Conservation (phyloP, 2,888 invertebrate species). For the Latrodectus hesperus region DNA sequence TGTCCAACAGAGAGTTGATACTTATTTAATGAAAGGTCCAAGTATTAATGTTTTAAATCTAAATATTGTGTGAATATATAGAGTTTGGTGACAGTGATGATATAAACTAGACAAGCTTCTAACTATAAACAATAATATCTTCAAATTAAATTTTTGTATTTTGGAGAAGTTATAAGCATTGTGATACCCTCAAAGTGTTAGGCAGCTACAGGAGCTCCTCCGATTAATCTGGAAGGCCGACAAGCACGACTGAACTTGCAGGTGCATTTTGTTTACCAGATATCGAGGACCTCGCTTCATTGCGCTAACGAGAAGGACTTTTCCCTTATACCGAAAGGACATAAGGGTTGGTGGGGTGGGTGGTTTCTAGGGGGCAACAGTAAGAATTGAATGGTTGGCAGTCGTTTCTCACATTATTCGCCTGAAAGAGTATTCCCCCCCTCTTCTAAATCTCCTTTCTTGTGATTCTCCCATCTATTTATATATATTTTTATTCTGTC, state of each 20-base stretch:
- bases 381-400: conserved; percentile 24
- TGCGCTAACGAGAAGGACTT: conserved; percentile 41
- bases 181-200: too few relatives aligned
- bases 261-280: conserved; percentile 64
- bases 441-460: not conserved
- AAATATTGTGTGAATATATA: too few relatives aligned
- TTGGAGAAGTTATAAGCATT: too few relatives aligned
- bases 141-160: too few relatives aligned
- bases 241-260: conserved; percentile 21
- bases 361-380: not conserved
- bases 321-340: conserved; percentile 17
- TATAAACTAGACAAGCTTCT: too few relatives aligned
- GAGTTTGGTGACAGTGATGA: too few relatives aligned
- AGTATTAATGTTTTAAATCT: too few relatives aligned
- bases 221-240: too few relatives aligned
- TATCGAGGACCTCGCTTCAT: conserved; percentile 14
- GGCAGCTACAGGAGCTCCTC: too few relatives aligned
- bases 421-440: conserved; percentile 26
- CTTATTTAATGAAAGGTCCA: too few relatives aligned
- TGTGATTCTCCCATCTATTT: not conserved
- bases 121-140: too few relatives aligned
- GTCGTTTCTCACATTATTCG: conserved; percentile 63
- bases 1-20: too few relatives aligned
- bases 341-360: not conserved
- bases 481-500: not conserved